Evolutionary conservation across 2,113 vertebrate species (phyloP).

Genomic region (Nothoprocta perdicaria): DNA sequence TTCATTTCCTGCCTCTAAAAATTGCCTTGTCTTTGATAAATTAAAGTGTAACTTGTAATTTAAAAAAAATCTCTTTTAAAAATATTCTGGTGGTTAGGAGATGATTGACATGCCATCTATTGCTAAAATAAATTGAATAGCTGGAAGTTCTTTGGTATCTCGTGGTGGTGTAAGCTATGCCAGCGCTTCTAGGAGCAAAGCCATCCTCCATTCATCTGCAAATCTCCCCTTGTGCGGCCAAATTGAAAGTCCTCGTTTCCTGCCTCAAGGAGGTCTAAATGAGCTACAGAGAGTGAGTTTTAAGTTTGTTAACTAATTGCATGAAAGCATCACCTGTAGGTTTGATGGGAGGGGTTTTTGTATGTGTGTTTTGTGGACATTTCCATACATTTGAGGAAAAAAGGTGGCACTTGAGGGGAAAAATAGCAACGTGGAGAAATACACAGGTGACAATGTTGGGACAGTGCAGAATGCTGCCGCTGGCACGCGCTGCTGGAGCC

Average conservation of each 20-base stretch:
- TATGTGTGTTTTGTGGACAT: background rate
- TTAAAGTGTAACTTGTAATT: slow-evolving; percentile 56
- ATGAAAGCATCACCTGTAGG: background rate
- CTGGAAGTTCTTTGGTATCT: slow-evolving; percentile 34
- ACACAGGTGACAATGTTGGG: background rate
- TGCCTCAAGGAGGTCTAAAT: background rate
- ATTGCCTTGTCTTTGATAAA: slow-evolving; percentile 47
- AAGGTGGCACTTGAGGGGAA: too few species aligned
- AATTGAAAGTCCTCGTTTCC: slow-evolving; percentile 30
- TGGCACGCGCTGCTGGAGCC: too few species aligned
- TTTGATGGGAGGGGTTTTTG: too few species aligned
- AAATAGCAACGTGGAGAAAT: background rate
- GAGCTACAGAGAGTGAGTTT: background rate
- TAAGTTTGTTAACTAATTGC: background rate
- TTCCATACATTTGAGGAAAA: too few species aligned
- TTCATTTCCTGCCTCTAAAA: slow-evolving; percentile 56
- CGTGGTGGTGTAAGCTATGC: background rate
- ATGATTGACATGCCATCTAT: slow-evolving; percentile 36
- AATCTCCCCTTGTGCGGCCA: slow-evolving; percentile 3
- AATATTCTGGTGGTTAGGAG: background rate
- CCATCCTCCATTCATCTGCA: slow-evolving; percentile 55
- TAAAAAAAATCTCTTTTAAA: slow-evolving; percentile 21
- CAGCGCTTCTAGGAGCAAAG: slow-evolving; percentile 56
- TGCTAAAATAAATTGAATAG: slow-evolving; percentile 53
- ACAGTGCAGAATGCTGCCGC: background rate